Evolutionary conservation across 2,113 vertebrate species (phyloP).

Genomic region (Cavia porcellus): DNA sequence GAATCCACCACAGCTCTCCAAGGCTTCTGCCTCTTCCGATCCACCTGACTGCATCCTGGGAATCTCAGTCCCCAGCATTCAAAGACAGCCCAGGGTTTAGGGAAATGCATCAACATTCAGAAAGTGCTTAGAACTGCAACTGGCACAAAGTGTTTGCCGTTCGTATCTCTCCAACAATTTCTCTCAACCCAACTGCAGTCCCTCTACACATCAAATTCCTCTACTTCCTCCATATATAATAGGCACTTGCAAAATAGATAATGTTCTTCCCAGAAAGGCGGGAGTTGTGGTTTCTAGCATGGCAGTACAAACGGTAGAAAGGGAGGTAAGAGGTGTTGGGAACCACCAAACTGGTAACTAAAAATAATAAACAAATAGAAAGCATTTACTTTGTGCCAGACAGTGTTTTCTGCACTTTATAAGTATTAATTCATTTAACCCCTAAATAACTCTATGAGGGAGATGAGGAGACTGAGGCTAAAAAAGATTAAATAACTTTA

Average conservation of each 20-base stretch:
- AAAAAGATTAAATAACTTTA: background rate
- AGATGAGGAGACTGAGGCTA: slow-evolving; percentile 46
- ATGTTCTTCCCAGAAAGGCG: slow-evolving; percentile 1
- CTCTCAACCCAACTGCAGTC: background rate
- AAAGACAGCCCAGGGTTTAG: background rate
- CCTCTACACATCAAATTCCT: background rate
- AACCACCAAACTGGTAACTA: background rate
- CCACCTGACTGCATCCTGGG: background rate
- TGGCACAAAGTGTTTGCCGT: background rate
- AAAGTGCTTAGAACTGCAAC: background rate
- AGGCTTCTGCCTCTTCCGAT: background rate
- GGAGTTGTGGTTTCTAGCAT: background rate
- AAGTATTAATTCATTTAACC: background rate
- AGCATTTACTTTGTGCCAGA: slow-evolving; percentile 20
- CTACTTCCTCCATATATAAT: slow-evolving; percentile 9
- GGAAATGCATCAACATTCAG: background rate
- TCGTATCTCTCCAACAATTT: background rate
- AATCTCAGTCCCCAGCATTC: background rate
- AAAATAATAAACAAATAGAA: slow-evolving; percentile 49
- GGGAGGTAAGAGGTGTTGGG: background rate
- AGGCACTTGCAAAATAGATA: background rate
- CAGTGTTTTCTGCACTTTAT: background rate
- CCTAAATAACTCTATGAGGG: background rate
- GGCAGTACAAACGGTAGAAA: background rate
- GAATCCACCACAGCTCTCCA: background rate